Base-by-base conservation (phyloP, 1,140 invertebrate genomes). In the Cydia splendana region DNA sequence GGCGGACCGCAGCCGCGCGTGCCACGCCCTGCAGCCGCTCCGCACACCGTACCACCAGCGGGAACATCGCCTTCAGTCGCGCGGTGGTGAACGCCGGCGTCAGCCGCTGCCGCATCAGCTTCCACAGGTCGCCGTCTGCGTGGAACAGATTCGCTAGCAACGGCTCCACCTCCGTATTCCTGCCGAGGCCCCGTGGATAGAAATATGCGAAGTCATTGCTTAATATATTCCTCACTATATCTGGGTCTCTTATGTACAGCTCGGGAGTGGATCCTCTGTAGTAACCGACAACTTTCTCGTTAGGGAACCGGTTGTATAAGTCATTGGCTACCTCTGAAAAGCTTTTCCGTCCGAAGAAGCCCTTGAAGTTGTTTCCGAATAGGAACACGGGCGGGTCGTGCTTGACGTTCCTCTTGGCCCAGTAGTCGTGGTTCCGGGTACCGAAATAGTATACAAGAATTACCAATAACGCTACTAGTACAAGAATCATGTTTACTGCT, bases 31-130 rank as follows among this genome's bases (percentile, higher is more conserved):
- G 85, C 4, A 95, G 77, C 51, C 93, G 89, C 0, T 91, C 73
- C 0, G 84, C 84, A n/a, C 95, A 93, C 12, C 87, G 74, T 1
- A 87, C 57, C 77, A 95, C 89, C 1, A 93, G 77, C 0, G 93
- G 88, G 78, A 93, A 94, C 93, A 95, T 95, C 18, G 86, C 86
- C 82, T 93, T 94, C 65, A 96, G 89, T 84, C 95, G 95, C n/a
- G 91, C 91, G 0, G 93, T 87, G 1, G 94, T 95, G 82, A 95
- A 96, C 0, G 94, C 94, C 1, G 94, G 94, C 15, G 94, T 94
- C 57, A 95, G 82, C 62, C 95, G 94, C 15, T 89, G 84, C 51
- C 95, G 84, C 9, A 95, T 81, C n/a, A 94, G 83, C 84, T 94
- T 94, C 95, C 95, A 96, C 15, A 84, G 79, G 45, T 94, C 91